phyloP scores from a whole-genome alignment of 2,888 invertebrate genomes.

The Calephelis perditalis region DNA sequence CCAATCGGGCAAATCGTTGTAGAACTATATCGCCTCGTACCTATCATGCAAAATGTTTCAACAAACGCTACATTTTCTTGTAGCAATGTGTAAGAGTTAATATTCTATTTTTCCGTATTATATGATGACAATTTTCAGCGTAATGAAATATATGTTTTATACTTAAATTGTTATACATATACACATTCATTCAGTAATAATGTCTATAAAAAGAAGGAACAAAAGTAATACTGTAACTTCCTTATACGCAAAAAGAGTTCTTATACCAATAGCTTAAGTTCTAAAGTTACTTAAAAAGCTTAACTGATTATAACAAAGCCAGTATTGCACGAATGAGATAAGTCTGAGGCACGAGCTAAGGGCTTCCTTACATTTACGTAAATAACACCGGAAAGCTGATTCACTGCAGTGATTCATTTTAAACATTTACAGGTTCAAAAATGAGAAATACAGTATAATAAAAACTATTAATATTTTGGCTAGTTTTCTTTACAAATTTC shows the following conservation, averaged over 20 bases:
- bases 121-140: too few relatives aligned
- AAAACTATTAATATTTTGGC: too few relatives aligned
- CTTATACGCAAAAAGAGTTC: constrained; percentile 36
- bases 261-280: constrained; percentile 39
- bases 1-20: too few relatives aligned
- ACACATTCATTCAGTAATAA: not conserved
- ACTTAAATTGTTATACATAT: too few relatives aligned
- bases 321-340: constrained; percentile 66
- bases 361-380: not conserved
- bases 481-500: too few relatives aligned
- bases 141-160: too few relatives aligned
- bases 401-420: not conserved
- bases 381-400: not conserved
- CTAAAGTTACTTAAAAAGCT: constrained; percentile 35
- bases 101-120: too few relatives aligned
- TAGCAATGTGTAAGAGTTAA: too few relatives aligned
- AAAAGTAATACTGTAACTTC: not conserved
- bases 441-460: too few relatives aligned
- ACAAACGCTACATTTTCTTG: too few relatives aligned
- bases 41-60: too few relatives aligned
- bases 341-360: constrained; percentile 54
- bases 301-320: constrained; percentile 47
- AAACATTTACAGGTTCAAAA: too few relatives aligned
- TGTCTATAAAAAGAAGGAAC: not conserved
- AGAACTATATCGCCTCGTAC: not conserved